Evolutionary conservation across 2,113 vertebrate genomes (phyloP).

Genomic region (Oceanodroma tethys): DNA sequence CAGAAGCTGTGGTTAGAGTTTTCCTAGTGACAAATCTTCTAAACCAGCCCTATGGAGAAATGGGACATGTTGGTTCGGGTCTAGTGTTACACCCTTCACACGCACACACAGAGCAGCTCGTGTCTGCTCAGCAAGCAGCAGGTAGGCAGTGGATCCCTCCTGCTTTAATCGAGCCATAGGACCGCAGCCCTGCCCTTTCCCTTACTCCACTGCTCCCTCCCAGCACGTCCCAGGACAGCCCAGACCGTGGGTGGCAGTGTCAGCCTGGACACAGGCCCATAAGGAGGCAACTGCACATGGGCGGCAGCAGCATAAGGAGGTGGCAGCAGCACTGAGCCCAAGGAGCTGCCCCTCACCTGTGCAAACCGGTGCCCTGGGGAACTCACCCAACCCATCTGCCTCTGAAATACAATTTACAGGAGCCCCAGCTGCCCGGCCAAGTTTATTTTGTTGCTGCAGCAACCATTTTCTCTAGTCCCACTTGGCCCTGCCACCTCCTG

Average conservation of each 20-base stretch:
- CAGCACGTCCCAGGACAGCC: not conserved
- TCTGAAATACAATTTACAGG: not conserved
- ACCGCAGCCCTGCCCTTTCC: not conserved
- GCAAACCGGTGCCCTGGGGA: not conserved
- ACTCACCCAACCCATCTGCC: not conserved
- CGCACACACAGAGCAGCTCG: not conserved
- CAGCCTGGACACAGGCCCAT: not conserved
- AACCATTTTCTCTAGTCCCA: not conserved
- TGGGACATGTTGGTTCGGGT: not conserved
- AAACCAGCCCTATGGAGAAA: not conserved
- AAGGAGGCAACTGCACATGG: not conserved
- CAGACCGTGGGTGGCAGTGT: rapidly evolving
- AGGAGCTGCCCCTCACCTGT: not conserved
- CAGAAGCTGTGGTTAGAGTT: not conserved
- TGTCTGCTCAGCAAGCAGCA: not conserved
- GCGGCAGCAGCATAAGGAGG: not conserved
- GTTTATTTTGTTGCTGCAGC: not conserved
- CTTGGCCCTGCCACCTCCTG: not conserved
- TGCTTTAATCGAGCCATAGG: not conserved
- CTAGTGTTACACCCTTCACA: not conserved
- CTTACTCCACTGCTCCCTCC: not conserved
- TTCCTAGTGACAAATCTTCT: not conserved
- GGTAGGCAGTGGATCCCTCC: not conserved
- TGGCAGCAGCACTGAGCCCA: not conserved
- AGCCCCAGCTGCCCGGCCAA: not conserved